Base-by-base conservation (phyloP, 2,888 invertebrate genomes). In the Mimumesa dahlbomi region DNA sequence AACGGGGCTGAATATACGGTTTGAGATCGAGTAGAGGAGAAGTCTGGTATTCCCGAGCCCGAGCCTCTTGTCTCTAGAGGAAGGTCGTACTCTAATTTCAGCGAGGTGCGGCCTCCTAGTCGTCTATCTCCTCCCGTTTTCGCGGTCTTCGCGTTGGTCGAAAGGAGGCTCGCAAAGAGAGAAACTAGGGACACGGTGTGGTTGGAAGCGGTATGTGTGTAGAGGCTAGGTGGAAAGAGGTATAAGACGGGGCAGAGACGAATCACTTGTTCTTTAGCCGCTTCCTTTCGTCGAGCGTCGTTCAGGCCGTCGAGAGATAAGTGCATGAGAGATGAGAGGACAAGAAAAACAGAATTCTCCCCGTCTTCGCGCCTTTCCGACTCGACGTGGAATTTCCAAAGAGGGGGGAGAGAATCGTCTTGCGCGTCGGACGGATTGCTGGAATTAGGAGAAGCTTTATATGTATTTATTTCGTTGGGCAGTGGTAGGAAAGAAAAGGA, bases 71-170 rank as follows among this genome's bases (percentile, higher is more conserved):
- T 52, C 25, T 43, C 42, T 25, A 11, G 54, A 42, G 38, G 25
- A 59, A 59, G 45, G 40, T 57, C 38, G 52, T 71, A 62, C 73
- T 73, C 73, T 69, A 73, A 74, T 78, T 75, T 70, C 72, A 66
- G 49, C 66, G 49, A 67, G 61, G 59, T 54, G 22, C 57, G 11
- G 31, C 29, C 49, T 34, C 22, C 56, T 25, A 46, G 40, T 11
- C 50, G 54, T 43, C 29, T 21, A 43, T 62, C 59, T 67, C 59
- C 38, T 53, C 48, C 40, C 13, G 16, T 64, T 73, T 67, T 70
- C 70, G 58, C 58, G 68, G 31, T 59, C 58, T 46, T 62, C 48
- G 65, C 66, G 59, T 65, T 36, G 48, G 43, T 57, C 57, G 42
- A 34, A 34, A 38, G 45, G 11, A 52, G n/a, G 7, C 18, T 49